Evolutionary conservation across 2,113 vertebrate species (phyloP).

Genomic region (Nothoprocta perdicaria): DNA sequence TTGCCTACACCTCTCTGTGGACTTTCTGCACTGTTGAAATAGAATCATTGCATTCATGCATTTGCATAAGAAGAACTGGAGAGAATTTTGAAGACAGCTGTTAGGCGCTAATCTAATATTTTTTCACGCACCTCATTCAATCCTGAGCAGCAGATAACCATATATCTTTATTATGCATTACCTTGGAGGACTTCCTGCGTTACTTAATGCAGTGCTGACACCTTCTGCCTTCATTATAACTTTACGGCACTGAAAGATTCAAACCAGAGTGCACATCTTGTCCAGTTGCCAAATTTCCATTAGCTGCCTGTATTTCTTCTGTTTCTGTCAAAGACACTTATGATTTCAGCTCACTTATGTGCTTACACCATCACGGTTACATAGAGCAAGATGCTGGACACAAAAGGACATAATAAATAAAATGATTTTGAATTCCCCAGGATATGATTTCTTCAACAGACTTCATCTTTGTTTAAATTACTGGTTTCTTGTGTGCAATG

Average conservation of each 20-base stretch:
- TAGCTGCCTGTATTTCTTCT: conserved; percentile 11
- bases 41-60: neutral
- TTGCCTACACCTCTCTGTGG: neutral
- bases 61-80: neutral
- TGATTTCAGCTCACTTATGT: neutral
- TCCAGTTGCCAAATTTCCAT: conserved; percentile 30
- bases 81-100: neutral
- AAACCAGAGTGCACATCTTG: conserved; percentile 10
- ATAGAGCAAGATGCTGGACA: neutral
- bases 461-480: neutral
- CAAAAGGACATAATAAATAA: neutral
- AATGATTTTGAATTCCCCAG: neutral
- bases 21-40: neutral
- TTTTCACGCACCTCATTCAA: neutral
- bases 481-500: neutral
- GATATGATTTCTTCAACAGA: neutral
- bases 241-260: neutral
- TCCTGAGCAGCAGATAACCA: neutral
- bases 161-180: neutral
- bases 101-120: neutral
- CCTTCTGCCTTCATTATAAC: neutral
- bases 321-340: neutral
- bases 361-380: neutral
- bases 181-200: neutral
- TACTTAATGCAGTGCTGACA: neutral